phyloP scores from a whole-genome alignment of 2,113 vertebrate species.

The Lagenorhynchus albirostris region DNA sequence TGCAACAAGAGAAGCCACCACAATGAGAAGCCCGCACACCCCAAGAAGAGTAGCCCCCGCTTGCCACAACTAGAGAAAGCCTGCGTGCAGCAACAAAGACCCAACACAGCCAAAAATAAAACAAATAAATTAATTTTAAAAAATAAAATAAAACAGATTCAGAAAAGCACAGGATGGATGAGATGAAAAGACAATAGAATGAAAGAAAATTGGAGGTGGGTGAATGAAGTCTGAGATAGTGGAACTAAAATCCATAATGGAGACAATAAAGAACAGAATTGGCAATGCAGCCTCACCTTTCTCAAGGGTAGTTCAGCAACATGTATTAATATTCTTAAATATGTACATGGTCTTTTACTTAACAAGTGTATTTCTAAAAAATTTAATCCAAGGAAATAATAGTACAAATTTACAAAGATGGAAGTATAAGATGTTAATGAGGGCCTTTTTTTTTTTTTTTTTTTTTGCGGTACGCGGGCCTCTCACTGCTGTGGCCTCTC shows the following conservation, averaged over 20 bases:
- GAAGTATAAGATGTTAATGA: not conserved
- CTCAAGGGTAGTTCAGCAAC: not conserved
- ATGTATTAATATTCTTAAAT: not conserved
- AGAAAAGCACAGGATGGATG: not conserved
- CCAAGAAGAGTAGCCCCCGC: no score
- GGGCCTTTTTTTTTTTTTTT: not conserved
- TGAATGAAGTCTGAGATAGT: not conserved
- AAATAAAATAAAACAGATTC: not conserved
- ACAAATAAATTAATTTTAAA: no score
- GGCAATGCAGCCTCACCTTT: not conserved
- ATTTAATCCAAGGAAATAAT: not conserved
- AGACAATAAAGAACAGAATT: not conserved
- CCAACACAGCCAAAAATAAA: no score
- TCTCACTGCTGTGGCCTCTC: no score
- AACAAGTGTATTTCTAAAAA: not conserved
- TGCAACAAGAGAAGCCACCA: no score
- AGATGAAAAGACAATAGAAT: not conserved
- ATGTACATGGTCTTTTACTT: not conserved
- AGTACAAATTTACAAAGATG: not conserved
- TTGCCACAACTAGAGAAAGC: no score
- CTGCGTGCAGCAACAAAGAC: no score
- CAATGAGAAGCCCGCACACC: no score
- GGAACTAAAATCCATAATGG: not conserved
- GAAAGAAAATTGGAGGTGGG: not conserved
- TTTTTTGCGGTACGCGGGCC: no score